phyloP scores from a whole-genome alignment of 2,888 invertebrate genomes.

The Yponomeuta sedellus region DNA sequence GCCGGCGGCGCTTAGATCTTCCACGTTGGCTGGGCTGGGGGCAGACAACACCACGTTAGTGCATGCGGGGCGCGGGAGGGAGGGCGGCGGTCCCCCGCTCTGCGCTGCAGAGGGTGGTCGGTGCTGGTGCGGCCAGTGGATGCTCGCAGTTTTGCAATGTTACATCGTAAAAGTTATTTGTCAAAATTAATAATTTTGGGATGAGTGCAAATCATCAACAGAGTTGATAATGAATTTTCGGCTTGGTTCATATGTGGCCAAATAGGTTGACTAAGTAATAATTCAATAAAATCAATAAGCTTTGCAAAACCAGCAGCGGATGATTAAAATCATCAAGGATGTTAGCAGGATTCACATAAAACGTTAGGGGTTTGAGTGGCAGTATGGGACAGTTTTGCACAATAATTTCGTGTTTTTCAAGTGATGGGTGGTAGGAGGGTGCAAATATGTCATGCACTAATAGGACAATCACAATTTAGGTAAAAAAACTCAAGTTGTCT shows the following conservation, averaged over 20 bases:
- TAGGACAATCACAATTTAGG: slow-evolving; percentile 13
- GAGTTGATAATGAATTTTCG: neutral
- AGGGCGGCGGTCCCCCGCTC: slow-evolving; percentile 6
- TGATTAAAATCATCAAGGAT: neutral
- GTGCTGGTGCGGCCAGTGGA: slow-evolving; percentile 2
- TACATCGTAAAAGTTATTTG: neutral
- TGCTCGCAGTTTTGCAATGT: slow-evolving; percentile 15
- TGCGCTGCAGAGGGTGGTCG: neutral
- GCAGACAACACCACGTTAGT: slow-evolving; percentile 67
- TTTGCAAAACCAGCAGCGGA: neutral
- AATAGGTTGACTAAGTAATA: neutral
- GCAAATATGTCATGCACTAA: neutral
- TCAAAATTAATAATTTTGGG: neutral
- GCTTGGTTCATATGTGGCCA: neutral
- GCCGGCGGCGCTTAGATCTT: slow-evolving; percentile 62
- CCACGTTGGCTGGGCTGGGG: slow-evolving; percentile 71
- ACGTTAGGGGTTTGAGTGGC: neutral
- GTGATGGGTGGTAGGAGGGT: neutral
- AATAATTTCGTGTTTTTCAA: neutral
- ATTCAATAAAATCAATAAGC: neutral
- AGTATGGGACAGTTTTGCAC: neutral
- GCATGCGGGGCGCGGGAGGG: slow-evolving; percentile 49
- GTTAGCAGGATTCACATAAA: neutral
- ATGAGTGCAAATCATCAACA: neutral
- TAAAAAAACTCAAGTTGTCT: slow-evolving; percentile 34